These are phyloP conservation scores for Lophura nycthemera DNA, from an alignment of 2,113 vertebrate genomes.

Conservation along the genomic window DNA sequence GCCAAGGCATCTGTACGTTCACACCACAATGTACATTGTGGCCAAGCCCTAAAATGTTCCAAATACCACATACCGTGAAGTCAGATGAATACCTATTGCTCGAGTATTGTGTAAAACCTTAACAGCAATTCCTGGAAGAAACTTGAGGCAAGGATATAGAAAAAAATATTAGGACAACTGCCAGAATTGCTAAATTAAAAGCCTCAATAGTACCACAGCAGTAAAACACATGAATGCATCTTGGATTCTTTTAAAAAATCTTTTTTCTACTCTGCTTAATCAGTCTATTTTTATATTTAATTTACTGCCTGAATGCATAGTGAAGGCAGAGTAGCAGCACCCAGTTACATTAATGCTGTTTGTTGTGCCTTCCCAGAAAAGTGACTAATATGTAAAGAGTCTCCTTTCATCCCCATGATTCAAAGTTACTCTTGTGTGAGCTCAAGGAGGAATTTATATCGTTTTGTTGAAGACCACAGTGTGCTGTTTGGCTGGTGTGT, in stretches of 20 bases:
- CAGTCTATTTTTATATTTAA: background rate
- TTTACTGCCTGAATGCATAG: background rate
- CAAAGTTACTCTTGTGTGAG: background rate
- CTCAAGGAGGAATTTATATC: background rate
- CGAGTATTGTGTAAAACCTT: background rate
- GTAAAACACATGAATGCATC: background rate
- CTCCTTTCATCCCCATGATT: background rate
- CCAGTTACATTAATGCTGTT: background rate
- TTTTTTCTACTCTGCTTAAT: background rate
- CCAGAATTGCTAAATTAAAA: background rate
- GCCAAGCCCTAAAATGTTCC: background rate
- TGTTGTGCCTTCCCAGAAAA: background rate
- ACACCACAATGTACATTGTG: background rate
- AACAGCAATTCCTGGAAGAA: background rate
- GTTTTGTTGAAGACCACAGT: background rate
- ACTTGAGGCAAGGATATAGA: background rate
- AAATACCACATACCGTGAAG: background rate
- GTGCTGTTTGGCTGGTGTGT: background rate
- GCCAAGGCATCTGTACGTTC: background rate
- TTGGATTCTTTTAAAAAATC: background rate
- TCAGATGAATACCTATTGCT: background rate
- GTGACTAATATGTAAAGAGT: background rate
- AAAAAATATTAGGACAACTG: background rate
- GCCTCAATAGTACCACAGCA: background rate
- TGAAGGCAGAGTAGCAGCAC: background rate